A percentile compares a stretch with the other conserved stretches of the same genome.
Conservation (phyloP, 2,797 vertebrate genomes). For the Prionace glauca region DNA sequence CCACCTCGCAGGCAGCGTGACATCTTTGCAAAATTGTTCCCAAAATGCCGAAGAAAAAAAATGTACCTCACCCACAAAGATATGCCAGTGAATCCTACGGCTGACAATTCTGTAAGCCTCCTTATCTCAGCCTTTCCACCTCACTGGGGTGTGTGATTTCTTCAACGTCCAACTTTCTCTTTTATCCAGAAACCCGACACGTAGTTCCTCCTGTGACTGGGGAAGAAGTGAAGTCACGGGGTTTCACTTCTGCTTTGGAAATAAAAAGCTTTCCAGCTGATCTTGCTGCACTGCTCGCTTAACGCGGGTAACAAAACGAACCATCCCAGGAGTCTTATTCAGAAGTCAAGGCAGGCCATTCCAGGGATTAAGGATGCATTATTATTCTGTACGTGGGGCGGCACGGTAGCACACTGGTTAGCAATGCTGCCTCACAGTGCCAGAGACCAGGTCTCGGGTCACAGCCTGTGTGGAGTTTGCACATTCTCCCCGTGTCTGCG, state of each 20-base stretch:
- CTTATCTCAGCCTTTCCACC: not conserved
- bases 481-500: too few species aligned
- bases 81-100: accelerated
- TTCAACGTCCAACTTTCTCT: not conserved
- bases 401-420: too few species aligned
- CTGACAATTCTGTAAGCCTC: not conserved
- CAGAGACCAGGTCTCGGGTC: too few species aligned
- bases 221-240: not conserved
- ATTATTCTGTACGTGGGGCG: not conserved
- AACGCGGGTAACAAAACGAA: too few species aligned
- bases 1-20: slow-evolving; percentile 45
- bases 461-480: too few species aligned
- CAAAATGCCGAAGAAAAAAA: not conserved
- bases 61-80: too few species aligned
- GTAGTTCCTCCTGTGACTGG: not conserved
- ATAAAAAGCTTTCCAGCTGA: not conserved
- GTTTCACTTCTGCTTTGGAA: slow-evolving; percentile 19
- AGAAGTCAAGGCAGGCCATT: not conserved
- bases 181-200: not conserved
- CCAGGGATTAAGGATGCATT: not conserved
- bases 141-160: too few species aligned
- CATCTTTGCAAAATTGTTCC: not conserved
- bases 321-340: too few species aligned
- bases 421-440: too few species aligned
- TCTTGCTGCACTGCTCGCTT: not conserved